phyloP scores from a whole-genome alignment of 1,140 invertebrate genomes.

The Drosophila auraria region DNA sequence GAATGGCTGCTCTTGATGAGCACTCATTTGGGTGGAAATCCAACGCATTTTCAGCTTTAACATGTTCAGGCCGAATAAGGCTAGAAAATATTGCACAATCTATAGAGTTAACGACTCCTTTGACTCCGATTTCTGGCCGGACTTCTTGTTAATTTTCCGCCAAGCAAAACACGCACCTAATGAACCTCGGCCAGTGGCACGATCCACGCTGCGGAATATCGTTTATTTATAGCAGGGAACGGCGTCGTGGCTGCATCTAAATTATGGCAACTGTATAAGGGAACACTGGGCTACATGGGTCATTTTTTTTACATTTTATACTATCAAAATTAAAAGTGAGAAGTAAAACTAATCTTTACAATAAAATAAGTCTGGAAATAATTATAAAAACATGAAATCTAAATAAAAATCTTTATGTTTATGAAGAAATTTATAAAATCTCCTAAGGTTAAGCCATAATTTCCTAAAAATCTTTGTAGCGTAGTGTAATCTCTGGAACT shows the following conservation, averaged over 20 bases:
- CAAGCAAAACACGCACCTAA: conserved; percentile 60
- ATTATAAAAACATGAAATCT: too few species aligned
- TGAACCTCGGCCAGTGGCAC: conserved; percentile 50
- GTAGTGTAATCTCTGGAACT: conserved; percentile 13
- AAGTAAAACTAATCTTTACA: background rate
- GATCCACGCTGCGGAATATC: conserved; percentile 17
- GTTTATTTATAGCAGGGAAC: conserved; percentile 61
- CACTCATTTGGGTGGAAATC: conserved; percentile 28
- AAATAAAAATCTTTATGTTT: background rate
- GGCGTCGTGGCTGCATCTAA: conserved; percentile 34
- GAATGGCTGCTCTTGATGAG: conserved; percentile 24
- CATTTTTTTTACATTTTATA: too few species aligned
- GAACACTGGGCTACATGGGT: conserved; percentile 6
- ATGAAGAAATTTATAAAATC: background rate
- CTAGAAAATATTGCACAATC: conserved; percentile 12
- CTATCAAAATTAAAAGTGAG: too few species aligned
- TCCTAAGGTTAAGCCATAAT: background rate
- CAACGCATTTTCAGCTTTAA: conserved; percentile 16
- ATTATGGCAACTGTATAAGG: conserved; percentile 64
- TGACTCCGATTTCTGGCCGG: conserved; percentile 13
- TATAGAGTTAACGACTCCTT: conserved; percentile 17
- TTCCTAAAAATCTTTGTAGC: background rate
- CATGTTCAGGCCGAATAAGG: conserved; percentile 10
- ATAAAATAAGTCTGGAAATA: background rate
- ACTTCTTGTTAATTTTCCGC: conserved; percentile 33